These are phyloP conservation scores for Meteorus cinctellus DNA, from an alignment of 2,888 invertebrate genomes.

Conservation along the genomic window DNA sequence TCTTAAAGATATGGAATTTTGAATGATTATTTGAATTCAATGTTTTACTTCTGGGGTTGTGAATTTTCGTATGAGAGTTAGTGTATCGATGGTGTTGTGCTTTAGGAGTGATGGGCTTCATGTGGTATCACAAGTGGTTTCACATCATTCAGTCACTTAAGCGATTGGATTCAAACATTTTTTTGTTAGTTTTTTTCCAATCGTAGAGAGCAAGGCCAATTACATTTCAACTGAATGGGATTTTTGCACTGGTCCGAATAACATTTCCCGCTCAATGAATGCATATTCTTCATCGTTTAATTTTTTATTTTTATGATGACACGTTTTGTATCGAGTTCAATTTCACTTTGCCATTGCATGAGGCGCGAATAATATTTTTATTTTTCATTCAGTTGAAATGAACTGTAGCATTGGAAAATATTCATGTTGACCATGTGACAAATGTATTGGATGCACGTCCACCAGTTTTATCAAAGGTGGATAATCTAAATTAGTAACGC, in stretches of 20 bases:
- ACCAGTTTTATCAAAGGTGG: conserved; percentile 48
- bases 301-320: background rate
- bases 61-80: conserved; percentile 55
- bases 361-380: background rate
- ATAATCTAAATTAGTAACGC: conserved; percentile 55
- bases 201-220: conserved; percentile 39
- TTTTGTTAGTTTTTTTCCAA: conserved; percentile 37
- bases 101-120: conserved; percentile 36
- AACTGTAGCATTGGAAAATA: conserved; percentile 12
- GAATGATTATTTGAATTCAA: conserved; percentile 20
- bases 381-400: conserved; percentile 7
- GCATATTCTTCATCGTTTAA: background rate
- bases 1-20: conserved; percentile 13
- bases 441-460: conserved; percentile 39
- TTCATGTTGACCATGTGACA: conserved; percentile 32
- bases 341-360: conserved; percentile 1
- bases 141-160: conserved; percentile 54
- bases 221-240: background rate
- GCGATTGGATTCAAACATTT: conserved; percentile 54
- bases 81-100: conserved; percentile 58
- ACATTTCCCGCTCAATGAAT: background rate
- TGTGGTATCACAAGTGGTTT: conserved; percentile 56
- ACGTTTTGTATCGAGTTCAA: background rate
- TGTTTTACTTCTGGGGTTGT: conserved; percentile 52
- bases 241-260: background rate